phyloP scores from a whole-genome alignment of 2,797 vertebrate genomes.

The Mastacembelus armatus region DNA sequence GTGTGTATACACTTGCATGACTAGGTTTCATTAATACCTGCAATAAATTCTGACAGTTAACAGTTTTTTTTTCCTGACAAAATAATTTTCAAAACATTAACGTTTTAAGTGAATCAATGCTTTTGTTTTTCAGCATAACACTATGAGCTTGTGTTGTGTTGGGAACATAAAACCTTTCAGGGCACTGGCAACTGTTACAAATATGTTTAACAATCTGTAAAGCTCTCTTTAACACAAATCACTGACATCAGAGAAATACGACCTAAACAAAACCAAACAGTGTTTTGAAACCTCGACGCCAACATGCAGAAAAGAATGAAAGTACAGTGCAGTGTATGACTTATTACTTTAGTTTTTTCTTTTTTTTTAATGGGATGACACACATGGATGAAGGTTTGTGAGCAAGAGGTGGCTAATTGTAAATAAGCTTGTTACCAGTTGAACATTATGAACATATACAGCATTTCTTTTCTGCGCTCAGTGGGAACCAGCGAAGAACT shows the following conservation, averaged over 20 bases:
- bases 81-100: constrained; percentile 63
- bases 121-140: too few relatives aligned
- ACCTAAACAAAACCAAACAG: constrained; percentile 50
- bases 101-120: constrained; percentile 63
- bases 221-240: constrained; percentile 59
- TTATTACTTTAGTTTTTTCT: constrained; percentile 20
- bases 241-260: constrained; percentile 50
- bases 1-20: constrained; percentile 64
- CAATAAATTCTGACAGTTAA: constrained; percentile 71
- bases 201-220: constrained; percentile 51
- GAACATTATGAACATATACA: constrained; percentile 43
- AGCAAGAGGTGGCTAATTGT: constrained; percentile 44
- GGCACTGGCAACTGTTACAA: constrained; percentile 34
- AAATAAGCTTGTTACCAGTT: constrained; percentile 29
- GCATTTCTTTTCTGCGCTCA: constrained; percentile 49
- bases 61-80: constrained; percentile 69
- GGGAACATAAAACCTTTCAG: constrained; percentile 13
- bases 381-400: constrained; percentile 18
- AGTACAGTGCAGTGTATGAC: constrained; percentile 65
- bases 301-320: constrained; percentile 50
- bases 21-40: constrained; percentile 70
- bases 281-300: constrained; percentile 55
- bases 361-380: constrained; percentile 7
- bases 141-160: constrained; percentile 44
- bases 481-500: constrained; percentile 47